phyloP scores from a whole-genome alignment of 2,797 vertebrate species.

The Numenius phaeopus region DNA sequence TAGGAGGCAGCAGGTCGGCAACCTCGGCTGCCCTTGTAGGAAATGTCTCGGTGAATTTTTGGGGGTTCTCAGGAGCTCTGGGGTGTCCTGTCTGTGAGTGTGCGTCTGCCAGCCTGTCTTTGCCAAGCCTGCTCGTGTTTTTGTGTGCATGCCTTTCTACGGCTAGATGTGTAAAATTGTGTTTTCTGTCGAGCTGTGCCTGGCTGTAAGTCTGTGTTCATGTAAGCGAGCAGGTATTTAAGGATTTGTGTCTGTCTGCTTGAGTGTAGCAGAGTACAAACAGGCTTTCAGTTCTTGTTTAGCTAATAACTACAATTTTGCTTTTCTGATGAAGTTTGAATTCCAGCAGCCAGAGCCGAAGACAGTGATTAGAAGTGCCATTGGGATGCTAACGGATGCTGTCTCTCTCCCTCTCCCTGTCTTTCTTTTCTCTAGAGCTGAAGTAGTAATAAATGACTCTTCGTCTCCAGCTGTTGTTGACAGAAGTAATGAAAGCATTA shows the following conservation, averaged over 20 bases:
- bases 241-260: conserved; percentile 30
- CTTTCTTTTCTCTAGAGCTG: conserved; percentile 72
- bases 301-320: conserved; percentile 73
- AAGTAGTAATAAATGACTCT: conserved; percentile 82
- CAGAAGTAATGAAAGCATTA: conserved; percentile 82
- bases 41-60: neutral
- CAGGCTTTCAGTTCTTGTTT: conserved; percentile 65
- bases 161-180: neutral
- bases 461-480: conserved; percentile 79
- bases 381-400: conserved; percentile 66
- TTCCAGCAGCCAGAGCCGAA: conserved; percentile 53
- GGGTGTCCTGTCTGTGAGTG: neutral
- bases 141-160: neutral
- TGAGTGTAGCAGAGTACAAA: conserved; percentile 49
- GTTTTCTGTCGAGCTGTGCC: neutral
- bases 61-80: neutral
- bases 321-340: conserved; percentile 71
- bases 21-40: neutral
- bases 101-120: neutral
- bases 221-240: neutral
- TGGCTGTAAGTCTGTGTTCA: neutral
- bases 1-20: rapidly evolving
- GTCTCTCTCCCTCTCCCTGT: conserved; percentile 28
- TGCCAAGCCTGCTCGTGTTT: neutral
- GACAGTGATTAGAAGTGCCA: conserved; percentile 67